phyloP scores from a whole-genome alignment of 2,888 invertebrate species.

The Leptodirus hochenwartii region DNA sequence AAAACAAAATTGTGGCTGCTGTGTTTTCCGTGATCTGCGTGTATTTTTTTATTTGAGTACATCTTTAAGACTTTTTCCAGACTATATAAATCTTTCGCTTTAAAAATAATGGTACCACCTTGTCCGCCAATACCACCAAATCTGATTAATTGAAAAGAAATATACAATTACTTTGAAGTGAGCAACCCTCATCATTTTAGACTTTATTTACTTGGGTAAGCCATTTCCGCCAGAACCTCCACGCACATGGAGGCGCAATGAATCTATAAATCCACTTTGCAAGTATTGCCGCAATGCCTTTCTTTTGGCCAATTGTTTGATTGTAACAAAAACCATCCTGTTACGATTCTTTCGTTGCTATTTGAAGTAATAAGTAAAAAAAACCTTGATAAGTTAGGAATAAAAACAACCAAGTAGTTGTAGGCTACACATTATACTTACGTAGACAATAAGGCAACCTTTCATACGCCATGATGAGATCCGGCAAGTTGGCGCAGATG shows the following conservation, averaged over 20 bases:
- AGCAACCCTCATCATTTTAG: background rate
- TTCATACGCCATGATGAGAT: no score
- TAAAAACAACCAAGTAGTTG: no score
- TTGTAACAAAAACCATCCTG: no score
- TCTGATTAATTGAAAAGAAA: slow-evolving; percentile 31
- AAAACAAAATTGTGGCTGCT: slow-evolving; percentile 56
- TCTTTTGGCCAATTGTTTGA: no score
- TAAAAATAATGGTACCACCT: slow-evolving; percentile 70
- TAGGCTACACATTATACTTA: no score
- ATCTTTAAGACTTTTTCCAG: slow-evolving; percentile 33
- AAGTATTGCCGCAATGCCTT: slow-evolving; percentile 33
- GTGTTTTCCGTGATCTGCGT: slow-evolving; percentile 54
- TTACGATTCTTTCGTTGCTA: no score
- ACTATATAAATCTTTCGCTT: slow-evolving; percentile 41
- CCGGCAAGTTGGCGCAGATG: no score
- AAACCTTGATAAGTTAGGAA: no score
- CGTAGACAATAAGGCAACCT: no score
- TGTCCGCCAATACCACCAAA: slow-evolving; percentile 83
- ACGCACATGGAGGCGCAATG: slow-evolving; percentile 56
- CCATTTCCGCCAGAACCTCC: slow-evolving; percentile 74
- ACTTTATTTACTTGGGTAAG: slow-evolving; percentile 32
- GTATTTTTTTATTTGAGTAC: slow-evolving; percentile 37
- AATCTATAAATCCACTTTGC: slow-evolving; percentile 51
- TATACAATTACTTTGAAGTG: background rate
- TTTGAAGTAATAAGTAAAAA: no score